Base-by-base conservation (phyloP, 2,888 invertebrate genomes). In the Drosophila mayaguana region DNA sequence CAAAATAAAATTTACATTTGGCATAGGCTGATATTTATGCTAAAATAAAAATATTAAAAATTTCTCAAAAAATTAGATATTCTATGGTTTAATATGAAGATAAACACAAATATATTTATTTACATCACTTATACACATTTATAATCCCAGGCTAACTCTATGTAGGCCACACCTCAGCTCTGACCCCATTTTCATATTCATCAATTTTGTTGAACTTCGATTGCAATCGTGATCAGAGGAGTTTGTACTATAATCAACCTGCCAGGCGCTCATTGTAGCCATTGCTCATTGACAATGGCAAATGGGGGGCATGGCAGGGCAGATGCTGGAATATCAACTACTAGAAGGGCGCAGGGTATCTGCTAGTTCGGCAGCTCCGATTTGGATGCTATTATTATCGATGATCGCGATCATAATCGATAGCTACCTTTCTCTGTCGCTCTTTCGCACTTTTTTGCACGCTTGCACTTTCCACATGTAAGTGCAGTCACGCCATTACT, bases 331-430 rank as follows among this genome's bases (percentile, higher is more conserved):
- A 11, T 32, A 32, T 32, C 32, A 32, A 11, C 32, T 32, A 28
- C 1, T 28, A 0, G 7, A 28, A 28, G 8, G 1, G 3, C 32
- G 11, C 45, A 14, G 45, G 14, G 45, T 22, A 22, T 45, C 3
- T 25, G 0, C 16, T 3, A 16, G 45, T 45, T 25, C 16, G 3
- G 3, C 16, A 45, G 22, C 1, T 16, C 8, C 22, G 45, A 20
- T 12, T 43, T 5, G 12, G 25, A 25, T 2, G 12, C 18, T 43
- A 18, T 20, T 12, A 20, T 76, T 76, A 75, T 67, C 77, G 18
- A 54, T 60, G 46, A 56, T 57, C 38, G 48, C 50, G 70, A 63
- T 72, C 40, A 61, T 50, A 59, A 78, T 60, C 68, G 46, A 54
- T 53, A 46, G 48, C 50, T 36, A 51, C 51, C 64, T 65, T 12